Base-by-base conservation (phyloP, 2,797 vertebrate genomes). In the Argya squamiceps region DNA sequence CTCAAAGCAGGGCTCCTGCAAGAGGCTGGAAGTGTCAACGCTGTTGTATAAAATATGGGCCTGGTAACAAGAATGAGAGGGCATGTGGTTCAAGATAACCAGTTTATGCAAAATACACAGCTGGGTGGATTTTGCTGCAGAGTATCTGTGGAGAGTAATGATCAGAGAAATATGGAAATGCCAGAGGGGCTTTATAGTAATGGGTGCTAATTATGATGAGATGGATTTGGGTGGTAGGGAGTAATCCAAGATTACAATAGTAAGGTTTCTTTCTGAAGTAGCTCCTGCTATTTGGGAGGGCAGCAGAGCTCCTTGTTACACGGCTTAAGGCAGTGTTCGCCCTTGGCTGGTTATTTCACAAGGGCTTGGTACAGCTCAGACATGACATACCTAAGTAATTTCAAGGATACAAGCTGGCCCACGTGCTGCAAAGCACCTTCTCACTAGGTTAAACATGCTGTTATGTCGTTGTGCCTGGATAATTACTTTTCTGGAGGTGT, bases 91-190 rank as follows among this genome's bases (percentile, higher is more conserved):
- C 84, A 60, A 94, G 85, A 94, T 93, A 93, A 95, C 89, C 60
- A 77, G 70, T 95, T 95, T 92, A 91, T 93, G 95, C 88, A 89
- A 87, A 95, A 84, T 53, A 30, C 67, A 26, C 52, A 92, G 89
- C 92, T 89, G 79, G 85, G 56, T 93, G 60, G 89, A 84, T 87
- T 94, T 95, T 95, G 52, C 74, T 81, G 0, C 44, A 24, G 76
- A 32, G 43, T 36, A 7, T 90, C 65, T 67, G 41, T 59, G 34
- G 59, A 30, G 46, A 41, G 26, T 47, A 50, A 50, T 23, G 60
- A 82, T 95, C 52, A 84, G 80, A 92, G 74, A 82, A 90, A 88
- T 76, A 58, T 26, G 63, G 83, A 95, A 93, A 89, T 90, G 52
- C 77, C 12, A 0, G 49, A 84, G 92, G 47, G n/a, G 67, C 70